Base-by-base conservation (phyloP, 2,113 vertebrate genomes). In the Sinocyclocheilus anophthalmus region DNA sequence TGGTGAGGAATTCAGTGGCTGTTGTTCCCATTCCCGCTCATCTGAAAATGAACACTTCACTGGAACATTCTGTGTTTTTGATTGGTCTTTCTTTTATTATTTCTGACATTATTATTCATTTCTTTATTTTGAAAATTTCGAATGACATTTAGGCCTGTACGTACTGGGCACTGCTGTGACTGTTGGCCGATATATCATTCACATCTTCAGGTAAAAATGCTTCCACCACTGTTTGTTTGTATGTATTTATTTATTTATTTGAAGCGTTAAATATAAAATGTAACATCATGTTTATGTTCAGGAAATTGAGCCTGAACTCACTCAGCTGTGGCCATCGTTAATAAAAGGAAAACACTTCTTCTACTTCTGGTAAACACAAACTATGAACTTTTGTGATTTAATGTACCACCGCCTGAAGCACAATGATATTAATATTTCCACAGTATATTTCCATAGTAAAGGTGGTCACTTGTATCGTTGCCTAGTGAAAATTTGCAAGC, bases 171-270 rank as follows among this genome's bases (percentile, higher is more conserved):
- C 7, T 93, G 93, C 89, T 95, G 94, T 57, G 0, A 0, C 5
- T 95, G 94, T 57, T 95, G 94, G 94, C 91, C 88, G 0, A 89
- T 95, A 85, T 95, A 94, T 79, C 79, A 22, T 39, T 94, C 94
- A 0, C 94, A 95, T 65, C 81, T 95, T 70, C 88, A 94, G 93
- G 94, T 95, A 87, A 91, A 87, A 61, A 2, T 20, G 7, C 16
- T 42, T 55, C 6, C 5, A 0, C 6, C 0, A 3, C n/a, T 65
- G 9, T 18, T 30, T 33, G 9, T 72, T 39, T 14, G 26, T 16
- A 16, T 67, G 5, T 65, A 50, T 50, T 67, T 69, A 0, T 69
- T 69, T 37, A 37, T 70, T 70, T 20, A 37, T 33, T 69, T 18
- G 5, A 45, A 33, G 10, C 2, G 3, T 1, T 4, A 73, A 24